phyloP scores from a whole-genome alignment of 2,797 vertebrate genomes.

The Limnodromus scolopaceus region DNA sequence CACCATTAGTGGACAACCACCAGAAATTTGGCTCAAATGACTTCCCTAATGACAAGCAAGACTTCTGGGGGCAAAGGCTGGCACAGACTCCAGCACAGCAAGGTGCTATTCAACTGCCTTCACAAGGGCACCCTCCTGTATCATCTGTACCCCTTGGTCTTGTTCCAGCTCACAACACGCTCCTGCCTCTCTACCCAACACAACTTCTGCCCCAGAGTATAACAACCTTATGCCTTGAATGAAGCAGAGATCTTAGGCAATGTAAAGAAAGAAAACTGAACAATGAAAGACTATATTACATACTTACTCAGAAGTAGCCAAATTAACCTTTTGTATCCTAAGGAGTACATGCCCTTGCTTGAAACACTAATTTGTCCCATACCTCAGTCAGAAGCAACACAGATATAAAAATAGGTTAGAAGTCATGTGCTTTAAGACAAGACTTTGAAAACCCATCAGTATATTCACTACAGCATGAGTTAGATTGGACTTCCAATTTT shows the following conservation, averaged over 20 bases:
- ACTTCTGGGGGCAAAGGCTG: accelerated
- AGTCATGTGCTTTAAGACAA: neutral
- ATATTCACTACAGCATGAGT: neutral
- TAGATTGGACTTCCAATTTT: neutral
- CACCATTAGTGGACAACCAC: neutral
- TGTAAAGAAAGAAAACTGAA: neutral
- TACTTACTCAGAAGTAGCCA: neutral
- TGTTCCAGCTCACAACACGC: neutral
- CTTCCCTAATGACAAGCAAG: neutral
- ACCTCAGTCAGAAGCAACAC: neutral
- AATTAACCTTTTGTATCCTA: neutral
- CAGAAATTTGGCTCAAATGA: neutral
- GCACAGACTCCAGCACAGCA: neutral
- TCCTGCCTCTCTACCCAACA: neutral
- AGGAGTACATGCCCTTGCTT: neutral
- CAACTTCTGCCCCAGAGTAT: neutral
- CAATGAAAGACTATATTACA: neutral
- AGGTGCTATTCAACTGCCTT: neutral
- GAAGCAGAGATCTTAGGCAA: neutral
- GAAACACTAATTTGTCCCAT: neutral
- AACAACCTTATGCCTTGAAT: neutral
- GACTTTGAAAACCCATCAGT: neutral
- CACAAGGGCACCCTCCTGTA: neutral
- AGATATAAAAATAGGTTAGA: neutral
- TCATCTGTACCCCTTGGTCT: neutral